Conservation (phyloP, 2,797 vertebrate genomes). For the Tangara arthus region DNA sequence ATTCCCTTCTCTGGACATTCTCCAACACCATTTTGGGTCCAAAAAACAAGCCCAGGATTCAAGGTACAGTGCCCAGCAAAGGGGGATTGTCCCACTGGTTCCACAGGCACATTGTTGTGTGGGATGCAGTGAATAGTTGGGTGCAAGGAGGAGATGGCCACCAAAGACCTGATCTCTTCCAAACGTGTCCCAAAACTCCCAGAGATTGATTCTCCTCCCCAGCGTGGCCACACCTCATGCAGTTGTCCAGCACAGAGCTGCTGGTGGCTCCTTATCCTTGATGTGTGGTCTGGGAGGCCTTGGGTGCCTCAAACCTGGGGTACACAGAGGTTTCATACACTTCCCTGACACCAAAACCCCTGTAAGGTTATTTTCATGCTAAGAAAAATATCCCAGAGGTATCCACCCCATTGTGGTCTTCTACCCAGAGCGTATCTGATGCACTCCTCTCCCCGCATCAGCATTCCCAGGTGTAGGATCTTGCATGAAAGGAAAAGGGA, state of each 20-base stretch:
- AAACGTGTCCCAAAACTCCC: background rate
- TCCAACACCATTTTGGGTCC: background rate
- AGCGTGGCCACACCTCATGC: background rate
- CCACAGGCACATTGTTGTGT: accelerated
- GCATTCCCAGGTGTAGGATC: background rate
- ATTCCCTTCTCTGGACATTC: accelerated
- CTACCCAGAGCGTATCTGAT: background rate
- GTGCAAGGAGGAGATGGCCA: background rate
- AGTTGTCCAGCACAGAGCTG: background rate
- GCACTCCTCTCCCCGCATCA: background rate
- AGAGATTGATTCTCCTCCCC: background rate
- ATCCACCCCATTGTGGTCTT: accelerated
- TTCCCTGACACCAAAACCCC: background rate
- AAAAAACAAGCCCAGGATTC: background rate
- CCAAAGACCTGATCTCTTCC: background rate
- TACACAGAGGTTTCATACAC: background rate
- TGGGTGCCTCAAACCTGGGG: background rate
- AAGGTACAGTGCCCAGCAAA: background rate
- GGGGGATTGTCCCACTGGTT: background rate
- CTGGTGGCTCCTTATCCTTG: background rate
- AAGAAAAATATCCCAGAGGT: background rate
- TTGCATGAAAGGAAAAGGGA: background rate
- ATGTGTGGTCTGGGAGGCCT: background rate
- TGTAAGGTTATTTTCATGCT: background rate
- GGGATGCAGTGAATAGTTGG: background rate